Percentiles rank a stretch among this genome's conserved stretches.
Conservation (phyloP, 2,113 vertebrate species). For the Camarhynchus parvulus region DNA sequence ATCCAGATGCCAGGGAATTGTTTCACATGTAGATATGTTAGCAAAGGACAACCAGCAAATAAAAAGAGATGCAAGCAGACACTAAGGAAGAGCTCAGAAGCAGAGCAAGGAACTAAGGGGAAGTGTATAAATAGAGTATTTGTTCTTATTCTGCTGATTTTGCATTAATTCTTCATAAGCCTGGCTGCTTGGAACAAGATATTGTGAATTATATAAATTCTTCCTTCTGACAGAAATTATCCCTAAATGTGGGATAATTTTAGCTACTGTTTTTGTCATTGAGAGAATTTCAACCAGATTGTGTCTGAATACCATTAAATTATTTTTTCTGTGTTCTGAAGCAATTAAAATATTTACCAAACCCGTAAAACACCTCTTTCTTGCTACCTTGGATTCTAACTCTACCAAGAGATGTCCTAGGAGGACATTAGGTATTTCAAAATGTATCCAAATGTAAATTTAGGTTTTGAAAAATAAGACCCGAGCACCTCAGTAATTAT, state of each 20-base stretch:
- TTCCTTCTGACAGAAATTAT: background rate
- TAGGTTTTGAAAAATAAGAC: background rate
- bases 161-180: background rate
- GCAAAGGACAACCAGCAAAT: background rate
- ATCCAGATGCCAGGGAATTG: background rate
- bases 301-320: background rate
- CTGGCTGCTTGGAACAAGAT: background rate
- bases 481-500: background rate
- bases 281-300: background rate
- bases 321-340: background rate
- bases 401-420: background rate
- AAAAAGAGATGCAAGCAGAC: background rate
- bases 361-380: background rate
- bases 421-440: background rate
- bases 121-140: background rate
- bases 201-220: background rate
- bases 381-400: background rate
- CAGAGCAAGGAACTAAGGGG: background rate
- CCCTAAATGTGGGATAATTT: background rate
- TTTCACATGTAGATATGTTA: background rate
- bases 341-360: background rate
- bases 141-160: background rate
- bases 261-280: background rate
- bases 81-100: background rate
- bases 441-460: background rate